Percentiles rank a stretch among this genome's conserved stretches.
Evolutionary conservation across 2,888 invertebrate genomes (phyloP).

Genomic region (Volucella zonaria): DNA sequence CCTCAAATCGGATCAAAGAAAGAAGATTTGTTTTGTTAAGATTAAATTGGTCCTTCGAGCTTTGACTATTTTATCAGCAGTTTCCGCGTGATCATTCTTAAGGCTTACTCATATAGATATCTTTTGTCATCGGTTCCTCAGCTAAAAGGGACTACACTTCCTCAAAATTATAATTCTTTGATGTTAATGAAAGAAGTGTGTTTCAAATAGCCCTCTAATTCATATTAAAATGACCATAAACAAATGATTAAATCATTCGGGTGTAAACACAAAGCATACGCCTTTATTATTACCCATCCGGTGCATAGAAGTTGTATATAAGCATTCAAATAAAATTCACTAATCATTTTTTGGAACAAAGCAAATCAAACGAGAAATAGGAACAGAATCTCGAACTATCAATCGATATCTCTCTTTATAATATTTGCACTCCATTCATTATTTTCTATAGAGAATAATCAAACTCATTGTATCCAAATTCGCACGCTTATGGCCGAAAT

Average conservation of each 20-base stretch:
- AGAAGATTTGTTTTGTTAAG: too few species aligned
- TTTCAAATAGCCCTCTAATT: neutral
- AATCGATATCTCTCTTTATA: neutral
- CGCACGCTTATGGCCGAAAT: neutral
- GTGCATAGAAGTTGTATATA: neutral
- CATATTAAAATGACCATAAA: neutral
- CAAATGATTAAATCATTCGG: neutral
- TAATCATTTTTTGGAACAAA: too few species aligned
- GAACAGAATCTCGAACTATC: neutral
- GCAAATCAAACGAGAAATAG: neutral
- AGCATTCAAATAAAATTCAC: conserved; percentile 9
- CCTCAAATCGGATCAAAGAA: too few species aligned
- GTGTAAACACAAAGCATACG: neutral
- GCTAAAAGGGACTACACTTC: too few species aligned
- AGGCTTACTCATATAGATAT: too few species aligned
- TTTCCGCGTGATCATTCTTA: too few species aligned
- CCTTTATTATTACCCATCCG: neutral
- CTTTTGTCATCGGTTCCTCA: too few species aligned
- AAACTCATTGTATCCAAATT: conserved; percentile 25
- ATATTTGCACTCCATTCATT: neutral
- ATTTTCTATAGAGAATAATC: conserved; percentile 1
- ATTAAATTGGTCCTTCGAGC: too few species aligned
- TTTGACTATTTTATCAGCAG: too few species aligned
- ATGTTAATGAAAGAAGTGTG: too few species aligned
- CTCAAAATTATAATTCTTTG: too few species aligned